A percentile compares a stretch with the other conserved stretches of the same genome.
phyloP scores from a whole-genome alignment of 2,113 vertebrate genomes.

The Ovis aries region ARS-UI_Ramb_v3.0 NC_056070.1:42513501-42514000 shows the following conservation, averaged over 20 bases:
- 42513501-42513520: not conserved
- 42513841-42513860: not conserved
- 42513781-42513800: not conserved
- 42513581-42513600: not conserved
- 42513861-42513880: not conserved
- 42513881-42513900: not conserved
- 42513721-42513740: not conserved
- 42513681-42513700: not conserved
- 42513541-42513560: not conserved
- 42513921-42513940: not conserved
- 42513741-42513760: not conserved
- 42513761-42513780: not conserved
- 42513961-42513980: not conserved
- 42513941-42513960: not conserved
- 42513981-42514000: not conserved
- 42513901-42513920: not conserved
- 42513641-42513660: not conserved
- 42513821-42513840: not conserved
- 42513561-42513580: not conserved
- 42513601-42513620: not conserved
- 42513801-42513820: not conserved
- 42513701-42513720: not conserved
- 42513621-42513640: not conserved
- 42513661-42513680: not conserved
- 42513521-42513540: not conserved